Conservation (phyloP, 2,888 invertebrate species). For the Drosophila percnosoma region DNA sequence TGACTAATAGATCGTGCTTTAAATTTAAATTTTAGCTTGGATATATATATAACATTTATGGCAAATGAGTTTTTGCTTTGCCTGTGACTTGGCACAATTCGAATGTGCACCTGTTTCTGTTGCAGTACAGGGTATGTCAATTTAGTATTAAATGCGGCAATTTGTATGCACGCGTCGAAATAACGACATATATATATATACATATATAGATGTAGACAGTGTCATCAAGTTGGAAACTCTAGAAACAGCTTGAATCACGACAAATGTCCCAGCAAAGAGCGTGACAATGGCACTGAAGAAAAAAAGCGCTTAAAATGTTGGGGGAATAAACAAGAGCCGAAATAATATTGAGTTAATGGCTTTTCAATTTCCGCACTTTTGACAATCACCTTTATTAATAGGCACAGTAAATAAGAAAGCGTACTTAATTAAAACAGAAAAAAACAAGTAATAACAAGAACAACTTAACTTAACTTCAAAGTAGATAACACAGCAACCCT, state of each 20-base stretch:
- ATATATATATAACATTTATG: not conserved
- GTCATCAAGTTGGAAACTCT: constrained; percentile 50
- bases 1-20: not conserved
- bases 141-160: constrained; percentile 37
- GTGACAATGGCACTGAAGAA: constrained; percentile 39
- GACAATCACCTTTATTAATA: not conserved
- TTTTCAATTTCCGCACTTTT: constrained; percentile 7
- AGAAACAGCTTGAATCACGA: constrained; percentile 68
- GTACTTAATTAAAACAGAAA: not conserved
- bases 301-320: constrained; percentile 2
- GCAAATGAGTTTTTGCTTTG: not conserved
- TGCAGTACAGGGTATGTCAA: constrained; percentile 24
- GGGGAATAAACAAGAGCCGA: constrained; percentile 16
- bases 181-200: constrained; percentile 28
- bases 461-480: constrained; percentile 3
- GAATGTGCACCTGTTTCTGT: not conserved
- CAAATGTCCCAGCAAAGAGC: constrained; percentile 5
- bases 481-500: constrained; percentile 4
- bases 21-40: not conserved
- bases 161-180: constrained; percentile 66
- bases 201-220: not conserved
- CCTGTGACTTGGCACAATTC: not conserved
- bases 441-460: not conserved
- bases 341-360: constrained; percentile 32
- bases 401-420: not conserved